A percentile compares a stretch with the other conserved stretches of the same genome.
These are phyloP conservation scores for Cerastis leucographa DNA, from an alignment of 2,888 invertebrate genomes.

Conservation along the genomic window DNA sequence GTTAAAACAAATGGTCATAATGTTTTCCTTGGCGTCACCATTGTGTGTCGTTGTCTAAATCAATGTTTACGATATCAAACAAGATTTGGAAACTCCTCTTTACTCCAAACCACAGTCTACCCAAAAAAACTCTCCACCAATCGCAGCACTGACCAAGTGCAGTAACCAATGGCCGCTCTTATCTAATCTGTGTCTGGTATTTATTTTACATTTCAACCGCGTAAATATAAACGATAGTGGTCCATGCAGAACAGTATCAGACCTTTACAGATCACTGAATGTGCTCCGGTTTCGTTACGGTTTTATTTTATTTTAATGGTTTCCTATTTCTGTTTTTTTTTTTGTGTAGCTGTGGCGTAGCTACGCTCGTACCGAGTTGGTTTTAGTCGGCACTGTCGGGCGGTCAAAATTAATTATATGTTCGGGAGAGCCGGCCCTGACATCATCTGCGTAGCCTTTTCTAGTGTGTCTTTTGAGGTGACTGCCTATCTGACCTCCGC, in stretches of 20 bases:
- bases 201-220: constrained; percentile 46
- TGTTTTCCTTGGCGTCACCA: too few relatives aligned
- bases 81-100: background rate
- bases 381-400: background rate
- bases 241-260: constrained; percentile 61
- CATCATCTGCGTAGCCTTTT: too few relatives aligned
- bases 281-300: constrained; percentile 46
- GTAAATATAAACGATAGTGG: constrained; percentile 60
- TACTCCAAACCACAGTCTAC: background rate
- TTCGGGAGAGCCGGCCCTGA: background rate
- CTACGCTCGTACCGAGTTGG: too few relatives aligned
- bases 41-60: too few relatives aligned
- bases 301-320: constrained; percentile 57
- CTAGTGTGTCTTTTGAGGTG: too few relatives aligned
- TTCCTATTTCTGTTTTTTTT: background rate
- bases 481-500: too few relatives aligned
- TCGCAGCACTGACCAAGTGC: constrained; percentile 6
- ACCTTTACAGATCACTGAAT: constrained; percentile 66
- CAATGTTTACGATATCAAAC: too few relatives aligned
- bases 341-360: background rate
- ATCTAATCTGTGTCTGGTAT: constrained; percentile 51
- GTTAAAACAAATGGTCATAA: too few relatives aligned
- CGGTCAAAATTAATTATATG: background rate
- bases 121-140: background rate
- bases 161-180: constrained; percentile 15